Evolutionary conservation across 1,140 invertebrate genomes (phyloP), one percentile per base, ranked within the genome.

Genomic region (Drosophila nigrodunni): DNA sequence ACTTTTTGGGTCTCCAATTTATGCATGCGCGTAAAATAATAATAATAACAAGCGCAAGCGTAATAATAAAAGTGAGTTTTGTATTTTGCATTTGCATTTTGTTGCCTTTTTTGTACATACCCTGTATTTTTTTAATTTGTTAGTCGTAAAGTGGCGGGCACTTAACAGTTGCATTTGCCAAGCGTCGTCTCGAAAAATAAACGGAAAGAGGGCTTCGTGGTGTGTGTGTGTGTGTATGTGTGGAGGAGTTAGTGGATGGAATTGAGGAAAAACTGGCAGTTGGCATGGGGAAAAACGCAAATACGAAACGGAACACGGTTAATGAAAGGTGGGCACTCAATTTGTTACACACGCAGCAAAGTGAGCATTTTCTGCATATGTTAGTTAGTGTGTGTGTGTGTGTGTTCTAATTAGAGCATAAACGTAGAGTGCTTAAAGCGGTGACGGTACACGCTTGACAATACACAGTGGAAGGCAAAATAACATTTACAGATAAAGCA

Each of bases 11-110:
- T 49, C 54, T 41, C 11, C 58, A 85, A 77, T 80, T 85, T 85
- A 77, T 80, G 74, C 77, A 85, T 66, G 82, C 78, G 81, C 81
- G 59, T 83, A 83, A 83, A 83, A 85, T 80, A 85, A 85, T 83
- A 83, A 80, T 67, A 83, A 76, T 75, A 79, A 68, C 73, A 59
- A 79, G 77, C 50, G 54, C 58, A 52, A 41, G 61, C 54, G 61
- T 54, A 74, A 75, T 75, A 78, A 68, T 81, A 82, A 80, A 64
- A 66, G 34, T 64, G 54, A 54, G 47, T 73, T 85, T 66, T 55
- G 57, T 60, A 50, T 43, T 73, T 85, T 73, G 77, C 74, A 77
- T 77, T 71, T 50, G 41, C 61, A 60, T 49, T 49, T 66, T 59
- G 61, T 37, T 55, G 43, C 34, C 13, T 61, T 55, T 39, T 55